Evolutionary conservation across 2,888 invertebrate genomes (phyloP), one percentile per base, ranked within the genome.

Genomic region (Diachrysia chrysitis): DNA sequence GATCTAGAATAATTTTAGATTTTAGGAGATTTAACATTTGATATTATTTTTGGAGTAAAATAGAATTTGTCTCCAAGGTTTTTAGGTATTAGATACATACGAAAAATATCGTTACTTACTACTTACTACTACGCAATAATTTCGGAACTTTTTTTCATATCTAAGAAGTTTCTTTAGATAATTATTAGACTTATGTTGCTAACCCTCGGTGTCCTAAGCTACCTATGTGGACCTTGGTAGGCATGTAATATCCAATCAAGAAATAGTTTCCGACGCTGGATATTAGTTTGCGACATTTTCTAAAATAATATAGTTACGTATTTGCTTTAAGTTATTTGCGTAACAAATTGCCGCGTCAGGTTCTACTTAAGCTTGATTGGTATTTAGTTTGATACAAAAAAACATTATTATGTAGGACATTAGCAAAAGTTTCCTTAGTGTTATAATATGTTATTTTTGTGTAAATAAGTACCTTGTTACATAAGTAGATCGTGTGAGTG

Each of bases 191-290:
- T 58, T 54, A 74, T 71, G 67, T 66, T 67, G 70, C 66, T 23
- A 16, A 23, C 58, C 62, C 37, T 61, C 17, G 53, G 48, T 73
- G 63, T 61, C 58, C 78, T 66, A 62, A 58, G 37, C 53, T 66
- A 71, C 67, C 54, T 66, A 69, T 64, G 51, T 64, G 62, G 53
- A 62, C 62, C 58, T 37, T 62, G 23, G 58, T 57, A 72, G 63
- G 63, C 68, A 61, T 48, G 72, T 73, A 72, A 81, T 79, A 48
- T 67, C 68, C 66, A 82, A 83, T 83, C 84, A 75, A 82, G 83
- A 79, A 82, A 74, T 82, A 83, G 80, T 79, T 83, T 82, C 76
- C 78, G 75, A 29, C 58, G 53, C 74, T 79, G 82, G 82, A 83
- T 78, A 83, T 83, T 83, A 76, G 66, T 66, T 66, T 63, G 74